These are phyloP conservation scores for Falco naumanni DNA, from an alignment of 2,797 vertebrate species.

Conservation along the genomic window DNA sequence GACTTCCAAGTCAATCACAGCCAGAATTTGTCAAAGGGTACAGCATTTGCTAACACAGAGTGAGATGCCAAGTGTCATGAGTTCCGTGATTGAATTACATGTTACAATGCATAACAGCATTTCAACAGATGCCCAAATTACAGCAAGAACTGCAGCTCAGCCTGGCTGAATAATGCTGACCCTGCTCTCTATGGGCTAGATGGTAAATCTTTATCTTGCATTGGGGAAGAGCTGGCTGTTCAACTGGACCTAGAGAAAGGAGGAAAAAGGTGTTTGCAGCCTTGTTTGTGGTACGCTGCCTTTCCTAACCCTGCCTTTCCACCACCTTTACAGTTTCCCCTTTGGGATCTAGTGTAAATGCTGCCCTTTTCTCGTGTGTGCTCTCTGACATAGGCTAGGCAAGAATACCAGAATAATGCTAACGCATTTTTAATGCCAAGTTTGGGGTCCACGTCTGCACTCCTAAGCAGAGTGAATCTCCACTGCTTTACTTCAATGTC, in stretches of 20 bases:
- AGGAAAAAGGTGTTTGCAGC: not conserved
- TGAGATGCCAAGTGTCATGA: not conserved
- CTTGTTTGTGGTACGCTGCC: not conserved
- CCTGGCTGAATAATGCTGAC: not conserved
- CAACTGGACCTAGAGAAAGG: not conserved
- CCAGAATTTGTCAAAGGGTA: not conserved
- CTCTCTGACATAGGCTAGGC: not conserved
- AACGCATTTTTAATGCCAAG: not conserved
- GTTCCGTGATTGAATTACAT: not conserved
- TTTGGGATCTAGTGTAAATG: not conserved
- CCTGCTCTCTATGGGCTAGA: not conserved
- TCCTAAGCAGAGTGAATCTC: not conserved
- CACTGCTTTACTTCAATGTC: not conserved
- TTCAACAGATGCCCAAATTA: not conserved
- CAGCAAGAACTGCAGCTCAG: not conserved
- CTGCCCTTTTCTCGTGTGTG: not conserved
- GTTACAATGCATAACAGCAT: not conserved
- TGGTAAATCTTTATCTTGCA: not conserved
- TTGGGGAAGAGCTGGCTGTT: not conserved
- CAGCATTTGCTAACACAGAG: not conserved
- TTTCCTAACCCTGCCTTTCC: not conserved
- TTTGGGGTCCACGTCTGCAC: accelerated
- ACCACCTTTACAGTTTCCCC: not conserved
- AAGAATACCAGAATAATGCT: not conserved
- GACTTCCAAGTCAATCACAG: not conserved